Evolutionary conservation across 2,797 vertebrate species (phyloP), one percentile per base, ranked within the genome.

Genomic region (Ptychobarbus kaznakovi): DNA sequence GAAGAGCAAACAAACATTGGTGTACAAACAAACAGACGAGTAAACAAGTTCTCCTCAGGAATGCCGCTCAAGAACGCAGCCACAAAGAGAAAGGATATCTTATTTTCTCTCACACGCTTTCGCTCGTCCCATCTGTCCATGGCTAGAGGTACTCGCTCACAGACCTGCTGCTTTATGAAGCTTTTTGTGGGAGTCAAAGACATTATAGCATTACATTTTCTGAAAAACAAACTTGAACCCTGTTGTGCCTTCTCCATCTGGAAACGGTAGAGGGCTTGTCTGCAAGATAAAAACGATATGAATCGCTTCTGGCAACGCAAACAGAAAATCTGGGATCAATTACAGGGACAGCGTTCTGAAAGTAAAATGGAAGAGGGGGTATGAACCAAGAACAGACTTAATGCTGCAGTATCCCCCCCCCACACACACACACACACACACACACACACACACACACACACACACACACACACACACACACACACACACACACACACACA

Each of bases 271-370:
- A 93, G 91, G 42, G 83, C 93, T 94, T 94, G 94, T 95, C 94
- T 93, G 88, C 92, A 93, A 96, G 94, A 95, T 95, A 95, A 94
- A 95, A 94, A 94, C 88, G 92, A 94, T 95, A 95, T 93, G 92
- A 94, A 93, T 93, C 86, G 93, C 94, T 94, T 87, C 94, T 95
- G 95, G 94, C 94, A 95, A 94, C 90, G 91, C 91, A 82, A 92
- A 93, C 93, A 93, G 95, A 93, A 94, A 93, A 93, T 92, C 94
- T 96, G 95, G 94, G 93, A 95, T 95, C 94, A 95, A 95, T 96
- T 96, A 95, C 92, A 92, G 86, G 90, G 92, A 94, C 92, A 93
- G 93, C 88, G 91, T 93, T 91, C 90, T 89, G 90, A 88, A 84
- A 90, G 87, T 65, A 68, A 81, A 87, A 77, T 70, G 69, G 80